Evolutionary conservation across 2,797 vertebrate species (phyloP).

Genomic region (Anableps anableps): DNA sequence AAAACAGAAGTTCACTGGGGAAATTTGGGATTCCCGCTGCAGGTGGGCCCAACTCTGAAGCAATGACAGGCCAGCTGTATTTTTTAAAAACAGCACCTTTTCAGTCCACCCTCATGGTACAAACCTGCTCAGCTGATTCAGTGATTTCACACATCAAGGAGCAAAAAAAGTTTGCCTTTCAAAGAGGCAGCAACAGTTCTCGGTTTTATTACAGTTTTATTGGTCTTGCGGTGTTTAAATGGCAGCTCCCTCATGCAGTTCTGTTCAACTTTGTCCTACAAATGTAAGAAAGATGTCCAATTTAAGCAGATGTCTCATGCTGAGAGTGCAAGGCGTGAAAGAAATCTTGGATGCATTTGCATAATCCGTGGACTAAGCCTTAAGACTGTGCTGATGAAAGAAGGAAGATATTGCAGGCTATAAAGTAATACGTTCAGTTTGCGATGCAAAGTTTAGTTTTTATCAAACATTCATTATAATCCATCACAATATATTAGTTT

Average conservation of each 20-base stretch:
- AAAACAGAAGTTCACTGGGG: constrained; percentile 46
- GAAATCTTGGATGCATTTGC: constrained; percentile 59
- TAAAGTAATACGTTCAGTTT: constrained; percentile 75
- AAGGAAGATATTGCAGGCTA: constrained; percentile 58
- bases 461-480: constrained; percentile 65
- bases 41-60: constrained; percentile 20
- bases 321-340: constrained; percentile 54
- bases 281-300: constrained; percentile 67
- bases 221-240: constrained; percentile 59
- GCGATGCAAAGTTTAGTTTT: constrained; percentile 75
- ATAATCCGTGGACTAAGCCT: constrained; percentile 70
- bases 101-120: constrained; percentile 36
- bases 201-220: constrained; percentile 47
- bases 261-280: constrained; percentile 64
- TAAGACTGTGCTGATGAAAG: constrained; percentile 62
- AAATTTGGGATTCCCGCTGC: constrained; percentile 23
- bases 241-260: constrained; percentile 73
- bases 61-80: constrained; percentile 52
- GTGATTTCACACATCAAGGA: constrained; percentile 39
- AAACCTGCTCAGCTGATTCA: constrained; percentile 41
- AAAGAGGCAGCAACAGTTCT: constrained; percentile 28
- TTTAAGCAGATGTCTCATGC: constrained; percentile 62
- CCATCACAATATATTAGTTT: constrained; percentile 62
- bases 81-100: constrained; percentile 57
- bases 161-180: constrained; percentile 28